These are phyloP conservation scores for Tetanocera ferruginea DNA, from an alignment of 2,888 invertebrate species.

Conservation along the genomic window DNA sequence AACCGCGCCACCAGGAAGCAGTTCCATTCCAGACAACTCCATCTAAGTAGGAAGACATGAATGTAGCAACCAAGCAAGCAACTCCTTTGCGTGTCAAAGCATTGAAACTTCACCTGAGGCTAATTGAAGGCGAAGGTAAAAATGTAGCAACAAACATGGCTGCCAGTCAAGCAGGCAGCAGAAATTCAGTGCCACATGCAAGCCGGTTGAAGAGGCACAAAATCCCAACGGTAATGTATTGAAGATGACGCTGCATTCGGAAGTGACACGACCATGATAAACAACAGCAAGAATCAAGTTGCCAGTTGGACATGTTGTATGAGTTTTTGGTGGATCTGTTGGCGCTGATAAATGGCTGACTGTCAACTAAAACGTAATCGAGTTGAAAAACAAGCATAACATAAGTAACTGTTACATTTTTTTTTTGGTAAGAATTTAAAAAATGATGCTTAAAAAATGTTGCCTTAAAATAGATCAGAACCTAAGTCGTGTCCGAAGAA, in stretches of 20 bases:
- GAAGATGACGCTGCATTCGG: conserved; percentile 30
- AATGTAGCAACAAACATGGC: neutral
- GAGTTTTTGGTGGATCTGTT: neutral
- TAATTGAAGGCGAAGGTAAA: conserved; percentile 51
- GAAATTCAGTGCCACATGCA: neutral
- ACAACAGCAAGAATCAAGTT: conserved; percentile 33
- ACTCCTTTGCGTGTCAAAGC: neutral
- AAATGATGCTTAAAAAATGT: neutral
- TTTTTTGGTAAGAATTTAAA: neutral
- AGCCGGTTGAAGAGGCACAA: neutral
- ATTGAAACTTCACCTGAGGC: conserved; percentile 46
- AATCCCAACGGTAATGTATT: conserved; percentile 10
- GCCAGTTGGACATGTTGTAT: conserved; percentile 27
- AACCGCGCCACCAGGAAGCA: neutral
- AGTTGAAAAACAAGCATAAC: conserved; percentile 31
- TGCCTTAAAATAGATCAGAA: too few relatives aligned
- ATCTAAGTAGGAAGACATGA: neutral
- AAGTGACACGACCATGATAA: neutral
- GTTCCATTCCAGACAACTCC: neutral
- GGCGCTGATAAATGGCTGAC: conserved; percentile 59
- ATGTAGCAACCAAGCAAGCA: neutral
- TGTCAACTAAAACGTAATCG: conserved; percentile 43
- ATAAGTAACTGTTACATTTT: conserved; percentile 2
- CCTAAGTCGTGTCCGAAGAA: neutral
- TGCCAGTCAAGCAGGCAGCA: neutral